Evolutionary conservation across 2,888 invertebrate species (phyloP), one percentile per base, ranked within the genome.

Genomic region (Dysmachus trigonus): DNA sequence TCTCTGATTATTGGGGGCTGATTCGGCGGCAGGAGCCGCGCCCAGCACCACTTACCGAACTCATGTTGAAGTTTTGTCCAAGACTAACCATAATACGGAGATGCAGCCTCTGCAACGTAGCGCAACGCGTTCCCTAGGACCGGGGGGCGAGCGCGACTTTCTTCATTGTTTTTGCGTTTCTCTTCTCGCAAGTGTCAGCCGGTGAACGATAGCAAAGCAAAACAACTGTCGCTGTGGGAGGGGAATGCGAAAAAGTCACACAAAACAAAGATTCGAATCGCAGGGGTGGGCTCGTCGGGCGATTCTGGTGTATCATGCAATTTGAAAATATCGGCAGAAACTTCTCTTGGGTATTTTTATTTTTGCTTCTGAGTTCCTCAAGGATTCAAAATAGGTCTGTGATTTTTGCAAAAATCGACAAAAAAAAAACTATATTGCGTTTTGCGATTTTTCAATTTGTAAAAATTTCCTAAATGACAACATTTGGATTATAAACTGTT

Each of bases 71-170:
- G 86, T 88, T 88, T 38, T 83, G 88, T 85, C 88, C 88, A 85
- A 89, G 89, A 88, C 89, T 89, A 88, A 89, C 89, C 89, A 89
- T 89, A 87, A 87, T 88, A 86, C 88, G 84, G 82, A 33, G 72
- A 47, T 30, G 18, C 22, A 18, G 62, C 62, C 35, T 38, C 18
- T 31, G 38, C 38, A 3, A 7, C 53, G 72, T 83, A 72, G 72
- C 72, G 72, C 72, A 72, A 83, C 83, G 38, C 81, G 62, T 82
- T 82, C 51, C 62, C 47, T 18, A 33, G 71, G 51, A 51, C 13
- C 30, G n/a, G 41, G 35, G 33, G 13, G 31, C 73, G 15, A 73
- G 33, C 3, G 31, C 73, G 15, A 73, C 73, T 10, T 27, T 27
- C 27, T 62, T 62, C 53, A 27, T 22, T 73, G 33, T 33, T 73